Evolutionary conservation across 2,113 vertebrate genomes (phyloP), one percentile per base, ranked within the genome.

Genomic region (Dunckerocampus dactyliophorus): DNA sequence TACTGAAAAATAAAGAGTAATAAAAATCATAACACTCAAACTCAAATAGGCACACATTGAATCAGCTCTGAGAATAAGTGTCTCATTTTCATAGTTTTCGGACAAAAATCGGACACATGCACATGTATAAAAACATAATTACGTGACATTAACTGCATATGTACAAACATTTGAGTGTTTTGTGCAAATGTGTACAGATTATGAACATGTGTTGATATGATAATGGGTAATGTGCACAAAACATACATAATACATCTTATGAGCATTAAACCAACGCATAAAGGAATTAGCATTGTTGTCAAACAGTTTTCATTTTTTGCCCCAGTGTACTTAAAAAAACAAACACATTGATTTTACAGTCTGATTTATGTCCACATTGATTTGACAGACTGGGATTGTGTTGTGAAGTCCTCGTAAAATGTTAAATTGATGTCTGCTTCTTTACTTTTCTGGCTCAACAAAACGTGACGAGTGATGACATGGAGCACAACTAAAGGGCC

Each of bases 161-260:
- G 87, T 90, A 91, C 87, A 90, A 86, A 92, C 86, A 90, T 77
- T 43, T 75, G 88, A 88, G 86, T 87, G 79, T 80, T 87, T 85
- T 90, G 88, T 90, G 89, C 89, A 91, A 89, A 88, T 89, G 88
- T 89, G 85, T 91, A 90, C 84, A 90, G 81, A 90, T 89, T 88
- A 90, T 72, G 81, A 85, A 87, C 74, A 81, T 71, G 83, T 88
- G 85, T 82, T 85, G 82, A 87, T 89, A 80, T 70, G 85, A 84
- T 80, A 82, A 86, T 83, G 75, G 82, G 71, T 87, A 85, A 86
- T 85, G 83, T 86, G 83, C 86, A 85, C 83, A 86, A 81, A 87
- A 86, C 75, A 85, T 68, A 86, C 75, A 81, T 71, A 79, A 73
- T 71, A 81, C 75, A 82, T 77, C 72, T 82, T 76, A 87, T 76